Evolutionary conservation across 2,797 vertebrate genomes (phyloP).

Genomic region (Epinephelus malabaricus): DNA sequence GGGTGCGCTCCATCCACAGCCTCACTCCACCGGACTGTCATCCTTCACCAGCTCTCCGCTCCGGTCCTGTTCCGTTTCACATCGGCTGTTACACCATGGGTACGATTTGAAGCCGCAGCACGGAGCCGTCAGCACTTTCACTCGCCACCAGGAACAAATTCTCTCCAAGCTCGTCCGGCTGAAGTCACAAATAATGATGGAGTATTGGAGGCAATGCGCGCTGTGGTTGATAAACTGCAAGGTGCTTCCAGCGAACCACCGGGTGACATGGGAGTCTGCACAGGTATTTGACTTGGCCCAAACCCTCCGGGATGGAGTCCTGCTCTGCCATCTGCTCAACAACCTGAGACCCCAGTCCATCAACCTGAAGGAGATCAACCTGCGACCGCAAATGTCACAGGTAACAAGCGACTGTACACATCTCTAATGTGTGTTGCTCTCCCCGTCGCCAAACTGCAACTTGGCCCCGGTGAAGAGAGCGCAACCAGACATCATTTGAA

Average conservation of each 20-base stretch:
- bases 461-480: neutral
- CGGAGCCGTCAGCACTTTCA: constrained; percentile 31
- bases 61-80: constrained; percentile 30
- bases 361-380: constrained; percentile 97
- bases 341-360: constrained; percentile 92
- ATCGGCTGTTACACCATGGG: constrained; percentile 58
- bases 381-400: constrained; percentile 98
- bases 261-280: constrained; percentile 96
- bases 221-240: constrained; percentile 96
- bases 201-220: constrained; percentile 96
- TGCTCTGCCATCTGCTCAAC: constrained; percentile 97
- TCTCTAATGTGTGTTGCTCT: neutral
- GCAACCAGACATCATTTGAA: constrained; percentile 34
- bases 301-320: constrained; percentile 95
- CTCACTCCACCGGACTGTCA: constrained; percentile 65
- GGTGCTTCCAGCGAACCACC: constrained; percentile 94
- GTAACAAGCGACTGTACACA: constrained; percentile 77
- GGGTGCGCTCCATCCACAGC: constrained; percentile 67
- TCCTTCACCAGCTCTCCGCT: constrained; percentile 40
- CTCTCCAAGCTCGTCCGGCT: constrained; percentile 4
- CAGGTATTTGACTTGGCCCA: constrained; percentile 98
- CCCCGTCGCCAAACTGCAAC: constrained; percentile 15
- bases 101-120: constrained; percentile 22
- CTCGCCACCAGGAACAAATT: neutral
- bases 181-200: constrained; percentile 85